Base-by-base conservation (phyloP, 2,113 vertebrate genomes). In the Polypterus bichir region DNA sequence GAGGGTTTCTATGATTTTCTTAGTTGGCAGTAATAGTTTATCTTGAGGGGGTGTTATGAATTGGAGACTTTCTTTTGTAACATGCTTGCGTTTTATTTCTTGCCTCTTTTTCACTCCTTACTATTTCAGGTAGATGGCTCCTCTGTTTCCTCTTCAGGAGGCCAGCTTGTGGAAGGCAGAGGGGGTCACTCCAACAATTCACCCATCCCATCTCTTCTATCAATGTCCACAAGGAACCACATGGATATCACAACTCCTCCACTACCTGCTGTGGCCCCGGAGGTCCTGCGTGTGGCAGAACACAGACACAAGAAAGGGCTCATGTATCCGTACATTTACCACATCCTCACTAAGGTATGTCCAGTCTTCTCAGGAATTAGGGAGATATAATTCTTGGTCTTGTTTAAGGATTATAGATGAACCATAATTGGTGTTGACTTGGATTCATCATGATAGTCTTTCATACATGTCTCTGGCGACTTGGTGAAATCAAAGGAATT, bases 311-410 rank as follows among this genome's bases (percentile, higher is more conserved):
- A 88, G 78, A 92, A 92, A 77, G 93, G 94, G 65, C 86, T 97
- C 55, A 97, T 97, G 93, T 93, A 96, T 79, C 94, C 94, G 46
- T 93, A 93, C 80, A 90, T 97, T 80, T 96, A 92, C 80, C 94
- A 97, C 52, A 74, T 95, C 59, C 89, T 97, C 70, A 97, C 92
- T 48, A 94, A 95, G 93, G 94, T 96, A 78, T 61, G 75, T 27
- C 27, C 27, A 27, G 27, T 27, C 27, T 27, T 27, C 27, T 27
- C 27, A 27, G 27, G 27, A 27, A 27, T 27, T 27, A 27, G 27
- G 27, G 27, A 27, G 27, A 27, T 27, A 27, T 27, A 27, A 27
- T 27, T 27, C 27, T 27, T 27, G 27, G 27, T 27, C n/a, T n/a
- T n/a, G n/a, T n/a, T n/a, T 27, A 27, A 27, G 2, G 27, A 1